Percentiles rank a stretch among this genome's conserved stretches.
Conservation (phyloP, 2,888 invertebrate species). For the Hypsopygia costalis region DNA sequence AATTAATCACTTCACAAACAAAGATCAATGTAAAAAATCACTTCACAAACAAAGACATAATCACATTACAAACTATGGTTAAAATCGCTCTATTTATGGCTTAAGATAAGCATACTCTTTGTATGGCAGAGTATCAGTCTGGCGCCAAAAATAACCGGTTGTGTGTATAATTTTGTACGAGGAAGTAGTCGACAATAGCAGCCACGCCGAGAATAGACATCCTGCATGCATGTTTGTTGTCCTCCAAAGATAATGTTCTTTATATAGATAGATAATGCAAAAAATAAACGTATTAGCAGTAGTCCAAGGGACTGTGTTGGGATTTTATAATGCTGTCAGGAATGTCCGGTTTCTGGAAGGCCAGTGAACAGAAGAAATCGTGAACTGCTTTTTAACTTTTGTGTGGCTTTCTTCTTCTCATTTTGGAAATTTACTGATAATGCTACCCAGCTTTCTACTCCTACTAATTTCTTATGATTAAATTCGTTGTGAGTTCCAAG, state of each 20-base stretch:
- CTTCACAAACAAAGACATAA: no score
- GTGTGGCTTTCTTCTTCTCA: no score
- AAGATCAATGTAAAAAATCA: no score
- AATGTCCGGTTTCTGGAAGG: no score
- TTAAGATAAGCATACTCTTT: background rate
- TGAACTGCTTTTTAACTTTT: no score
- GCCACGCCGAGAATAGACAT: slow-evolving; percentile 7
- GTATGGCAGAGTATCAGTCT: slow-evolving; percentile 2
- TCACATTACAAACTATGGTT: background rate
- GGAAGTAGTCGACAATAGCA: slow-evolving; percentile 3
- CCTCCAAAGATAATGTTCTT: slow-evolving; percentile 1
- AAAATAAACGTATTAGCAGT: background rate
- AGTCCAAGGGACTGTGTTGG: background rate
- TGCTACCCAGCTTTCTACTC: no score
- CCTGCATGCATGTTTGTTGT: slow-evolving; percentile 1
- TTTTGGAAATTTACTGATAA: no score
- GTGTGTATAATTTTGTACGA: slow-evolving; percentile 3
- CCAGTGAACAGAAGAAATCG: no score
- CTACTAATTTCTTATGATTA: no score
- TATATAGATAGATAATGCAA: slow-evolving; percentile 1
- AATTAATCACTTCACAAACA: no score
- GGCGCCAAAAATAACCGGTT: slow-evolving; percentile 2
- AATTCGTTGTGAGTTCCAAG: no score
- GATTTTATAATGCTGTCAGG: no score
- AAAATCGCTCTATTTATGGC: background rate